These are phyloP conservation scores for Drosophila gunungcola DNA, from an alignment of 1,140 invertebrate species.

Conservation along the genomic window DNA sequence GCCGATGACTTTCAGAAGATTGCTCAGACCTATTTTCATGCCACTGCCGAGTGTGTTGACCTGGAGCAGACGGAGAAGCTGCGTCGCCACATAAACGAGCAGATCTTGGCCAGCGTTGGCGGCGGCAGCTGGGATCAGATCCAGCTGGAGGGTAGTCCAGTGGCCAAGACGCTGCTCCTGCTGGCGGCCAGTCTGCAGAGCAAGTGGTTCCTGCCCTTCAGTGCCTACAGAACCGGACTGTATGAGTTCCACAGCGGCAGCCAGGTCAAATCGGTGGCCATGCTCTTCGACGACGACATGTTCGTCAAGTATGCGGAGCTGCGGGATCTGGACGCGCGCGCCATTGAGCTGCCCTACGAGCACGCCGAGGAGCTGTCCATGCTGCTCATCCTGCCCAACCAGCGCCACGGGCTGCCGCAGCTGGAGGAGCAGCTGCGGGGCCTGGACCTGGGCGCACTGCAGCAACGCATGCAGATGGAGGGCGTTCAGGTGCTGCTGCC, in stretches of 20 bases:
- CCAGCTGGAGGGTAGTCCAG: conserved; percentile 8
- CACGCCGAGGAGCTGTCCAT: conserved; percentile 86
- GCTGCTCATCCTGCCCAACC: conserved; percentile 87
- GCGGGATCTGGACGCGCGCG: conserved; percentile 79
- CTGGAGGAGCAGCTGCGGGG: conserved; percentile 86
- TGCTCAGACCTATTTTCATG: conserved; percentile 78
- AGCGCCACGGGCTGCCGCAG: conserved; percentile 85
- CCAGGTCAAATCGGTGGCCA: conserved; percentile 55
- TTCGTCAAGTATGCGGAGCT: conserved; percentile 84
- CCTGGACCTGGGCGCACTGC: conserved; percentile 77
- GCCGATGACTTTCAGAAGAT: conserved; percentile 79
- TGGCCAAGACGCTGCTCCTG: conserved; percentile 48
- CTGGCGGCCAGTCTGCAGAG: conserved; percentile 65
- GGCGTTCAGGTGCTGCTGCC: conserved; percentile 87
- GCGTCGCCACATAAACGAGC: conserved; percentile 38
- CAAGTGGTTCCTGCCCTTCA: conserved; percentile 81
- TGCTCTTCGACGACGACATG: conserved; percentile 83
- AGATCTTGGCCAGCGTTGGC: conserved; percentile 49
- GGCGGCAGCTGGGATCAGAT: conserved; percentile 54
- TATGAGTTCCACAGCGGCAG: conserved; percentile 68
- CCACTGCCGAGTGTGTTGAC: conserved; percentile 53
- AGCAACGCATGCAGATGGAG: conserved; percentile 62
- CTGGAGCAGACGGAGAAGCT: conserved; percentile 68
- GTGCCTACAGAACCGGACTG: conserved; percentile 71
- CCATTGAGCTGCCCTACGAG: conserved; percentile 86